Evolutionary conservation across 2,797 vertebrate species (phyloP).

Genomic region (Manis pentadactyla): DNA sequence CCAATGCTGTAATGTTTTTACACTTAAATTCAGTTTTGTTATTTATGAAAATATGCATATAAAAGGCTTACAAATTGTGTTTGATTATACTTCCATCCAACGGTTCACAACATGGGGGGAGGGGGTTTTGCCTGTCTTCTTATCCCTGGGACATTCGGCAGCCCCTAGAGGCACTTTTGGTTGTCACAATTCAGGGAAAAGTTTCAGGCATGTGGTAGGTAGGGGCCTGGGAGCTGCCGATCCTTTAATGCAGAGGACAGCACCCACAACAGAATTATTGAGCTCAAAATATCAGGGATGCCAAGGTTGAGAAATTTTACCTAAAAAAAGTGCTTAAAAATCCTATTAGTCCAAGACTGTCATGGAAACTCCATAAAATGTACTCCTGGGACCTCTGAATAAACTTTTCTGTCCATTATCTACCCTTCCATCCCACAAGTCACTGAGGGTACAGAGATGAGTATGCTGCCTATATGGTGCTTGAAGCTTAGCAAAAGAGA

Average conservation of each 20-base stretch:
- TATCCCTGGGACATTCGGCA: not conserved
- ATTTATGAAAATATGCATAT: not conserved
- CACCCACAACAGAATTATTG: not conserved
- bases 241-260: not conserved
- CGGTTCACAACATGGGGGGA: not conserved
- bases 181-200: not conserved
- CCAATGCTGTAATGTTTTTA: not conserved
- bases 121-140: not conserved
- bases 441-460: not conserved
- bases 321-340: not conserved
- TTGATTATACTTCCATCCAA: not conserved
- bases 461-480: not conserved
- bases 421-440: not conserved
- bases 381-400: not conserved
- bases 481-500: not conserved
- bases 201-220: not conserved
- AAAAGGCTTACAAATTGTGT: not conserved
- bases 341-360: not conserved
- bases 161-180: not conserved
- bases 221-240: not conserved
- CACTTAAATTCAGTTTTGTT: not conserved
- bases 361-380: not conserved
- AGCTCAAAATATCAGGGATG: not conserved
- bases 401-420: not conserved
- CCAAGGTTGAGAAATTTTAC: not conserved